A percentile compares a stretch with the other conserved stretches of the same genome.
Conservation (phyloP, 2,113 vertebrate species). For the Vulpes vulpes region DNA sequence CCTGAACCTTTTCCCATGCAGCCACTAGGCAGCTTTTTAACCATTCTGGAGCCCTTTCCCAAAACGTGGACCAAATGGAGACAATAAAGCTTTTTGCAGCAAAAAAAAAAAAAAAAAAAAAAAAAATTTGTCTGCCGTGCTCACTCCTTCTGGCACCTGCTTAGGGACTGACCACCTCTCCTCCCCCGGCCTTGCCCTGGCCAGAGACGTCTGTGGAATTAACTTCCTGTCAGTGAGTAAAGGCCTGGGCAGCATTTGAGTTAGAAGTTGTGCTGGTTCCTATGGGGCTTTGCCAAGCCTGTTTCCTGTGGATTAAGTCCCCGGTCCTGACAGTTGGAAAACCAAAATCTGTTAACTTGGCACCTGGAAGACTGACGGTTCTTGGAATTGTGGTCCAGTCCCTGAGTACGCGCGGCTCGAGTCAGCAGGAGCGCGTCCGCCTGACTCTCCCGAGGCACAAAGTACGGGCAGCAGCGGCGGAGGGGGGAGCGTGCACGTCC, state of each 20-base stretch:
- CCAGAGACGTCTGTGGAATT: slow-evolving; percentile 49
- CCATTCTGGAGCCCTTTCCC: too few species aligned
- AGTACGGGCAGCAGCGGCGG: neutral
- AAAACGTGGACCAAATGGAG: too few species aligned
- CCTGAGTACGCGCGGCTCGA: neutral
- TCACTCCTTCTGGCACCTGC: neutral
- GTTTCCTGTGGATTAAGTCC: slow-evolving; percentile 77
- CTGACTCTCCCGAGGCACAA: slow-evolving; percentile 47
- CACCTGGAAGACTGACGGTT: neutral
- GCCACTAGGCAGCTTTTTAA: too few species aligned
- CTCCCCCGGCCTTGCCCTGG: neutral
- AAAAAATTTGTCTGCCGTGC: neutral
- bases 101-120: too few species aligned
- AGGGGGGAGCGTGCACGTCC: too few species aligned
- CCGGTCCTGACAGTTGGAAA: slow-evolving; percentile 76
- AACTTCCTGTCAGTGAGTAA: slow-evolving; percentile 63
- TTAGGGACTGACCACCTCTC: slow-evolving; percentile 37
- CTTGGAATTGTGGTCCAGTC: slow-evolving; percentile 69
- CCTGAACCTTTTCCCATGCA: too few species aligned
- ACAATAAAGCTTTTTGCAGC: too few species aligned
- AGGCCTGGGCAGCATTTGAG: slow-evolving; percentile 38
- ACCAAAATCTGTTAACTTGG: slow-evolving; percentile 74
- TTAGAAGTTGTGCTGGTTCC: slow-evolving; percentile 57
- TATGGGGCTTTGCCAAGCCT: slow-evolving; percentile 62
- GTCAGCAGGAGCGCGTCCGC: neutral